Base-by-base conservation (phyloP, 2,888 invertebrate species). In the Julus scandinavius region DNA sequence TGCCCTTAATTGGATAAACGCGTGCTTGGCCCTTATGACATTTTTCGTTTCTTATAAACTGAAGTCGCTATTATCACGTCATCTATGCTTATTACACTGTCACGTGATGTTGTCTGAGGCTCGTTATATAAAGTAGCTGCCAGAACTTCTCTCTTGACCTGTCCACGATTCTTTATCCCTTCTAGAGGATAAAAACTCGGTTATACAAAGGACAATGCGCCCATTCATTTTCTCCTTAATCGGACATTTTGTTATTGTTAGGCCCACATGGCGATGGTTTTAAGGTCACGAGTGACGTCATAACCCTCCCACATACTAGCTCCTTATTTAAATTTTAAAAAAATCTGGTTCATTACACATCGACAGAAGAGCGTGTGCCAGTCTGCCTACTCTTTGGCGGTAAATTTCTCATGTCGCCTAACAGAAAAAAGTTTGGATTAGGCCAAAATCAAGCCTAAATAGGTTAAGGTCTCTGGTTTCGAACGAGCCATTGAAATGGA, bases 201-300 rank as follows among this genome's bases (percentile, higher is more conserved):
- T 63, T 63, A 54, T 54, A 11, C 54, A 54, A 54, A n/a, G 63
- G 63, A 63, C 63, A 63, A 63, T 63, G 63, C 17, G 63, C 63
- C 63, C 63, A n/a, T 63, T 63, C 63, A 63, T 63, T n/a, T n/a
- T 3, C 63, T n/a, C 63, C 63, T 5, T 49, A 49, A 49, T 49
- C n/a, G 0, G n/a, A 17, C 63, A n/a, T 2, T 63, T n/a, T n/a
- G n/a, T 63, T 63, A 63, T 17, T n/a, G 4, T 63, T n/a, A 63
- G 4, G 5, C 63, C 63, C n/a, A 63, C 63, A n/a, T 63, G 4
- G 3, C 63, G 5, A n/a, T 63, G 17, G 63, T 54, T 54, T 54
- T 54, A 54, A 54, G 54, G 54, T 17, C 54, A 54, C 54, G 63
- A 2, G 17, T 63, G 63, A n/a, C 63, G 63, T 63, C 63, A 63